Conservation (phyloP, 2,797 vertebrate genomes). For the Ataeniobius toweri region DNA sequence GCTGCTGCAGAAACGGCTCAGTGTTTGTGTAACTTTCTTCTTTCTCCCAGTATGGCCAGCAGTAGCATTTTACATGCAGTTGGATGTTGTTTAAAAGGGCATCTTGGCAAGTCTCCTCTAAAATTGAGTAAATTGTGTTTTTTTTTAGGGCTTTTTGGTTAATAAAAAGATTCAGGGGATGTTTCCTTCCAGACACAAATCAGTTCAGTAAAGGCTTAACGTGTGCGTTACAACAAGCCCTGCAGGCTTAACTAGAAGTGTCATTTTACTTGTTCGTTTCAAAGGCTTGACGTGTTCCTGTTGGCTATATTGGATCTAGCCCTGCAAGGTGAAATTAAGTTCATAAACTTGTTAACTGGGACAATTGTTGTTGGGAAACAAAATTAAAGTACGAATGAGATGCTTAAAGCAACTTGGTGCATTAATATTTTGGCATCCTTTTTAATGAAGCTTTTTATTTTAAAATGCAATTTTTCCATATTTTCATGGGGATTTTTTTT, state of each 20-base stretch:
- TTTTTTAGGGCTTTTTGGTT: slow-evolving; percentile 28
- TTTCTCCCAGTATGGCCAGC: slow-evolving; percentile 48
- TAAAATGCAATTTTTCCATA: too few species aligned
- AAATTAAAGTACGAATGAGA: neutral
- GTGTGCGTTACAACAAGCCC: slow-evolving; percentile 36
- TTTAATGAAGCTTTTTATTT: neutral
- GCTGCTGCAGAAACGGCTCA: slow-evolving; percentile 40
- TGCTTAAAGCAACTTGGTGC: neutral
- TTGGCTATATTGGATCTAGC: slow-evolving; percentile 38
- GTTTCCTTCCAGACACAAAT: slow-evolving; percentile 37
- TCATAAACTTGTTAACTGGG: slow-evolving; percentile 57
- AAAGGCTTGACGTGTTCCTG: slow-evolving; percentile 59
- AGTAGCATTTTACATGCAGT: slow-evolving; percentile 29
- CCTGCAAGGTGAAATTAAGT: slow-evolving; percentile 67
- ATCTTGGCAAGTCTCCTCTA: slow-evolving; percentile 20
- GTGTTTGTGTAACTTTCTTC: slow-evolving; percentile 36
- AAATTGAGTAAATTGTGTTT: slow-evolving; percentile 44
- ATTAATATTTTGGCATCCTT: neutral
- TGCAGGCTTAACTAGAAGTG: slow-evolving; percentile 47
- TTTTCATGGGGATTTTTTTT: too few species aligned
- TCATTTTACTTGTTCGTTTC: slow-evolving; percentile 57
- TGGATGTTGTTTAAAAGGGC: slow-evolving; percentile 37
- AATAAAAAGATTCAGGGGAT: slow-evolving; percentile 10
- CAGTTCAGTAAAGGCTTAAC: slow-evolving; percentile 25
- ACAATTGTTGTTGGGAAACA: neutral